Evolutionary conservation across 2,888 invertebrate species (phyloP), one percentile per base, ranked within the genome.

Genomic region (Pelosia muscerda): DNA sequence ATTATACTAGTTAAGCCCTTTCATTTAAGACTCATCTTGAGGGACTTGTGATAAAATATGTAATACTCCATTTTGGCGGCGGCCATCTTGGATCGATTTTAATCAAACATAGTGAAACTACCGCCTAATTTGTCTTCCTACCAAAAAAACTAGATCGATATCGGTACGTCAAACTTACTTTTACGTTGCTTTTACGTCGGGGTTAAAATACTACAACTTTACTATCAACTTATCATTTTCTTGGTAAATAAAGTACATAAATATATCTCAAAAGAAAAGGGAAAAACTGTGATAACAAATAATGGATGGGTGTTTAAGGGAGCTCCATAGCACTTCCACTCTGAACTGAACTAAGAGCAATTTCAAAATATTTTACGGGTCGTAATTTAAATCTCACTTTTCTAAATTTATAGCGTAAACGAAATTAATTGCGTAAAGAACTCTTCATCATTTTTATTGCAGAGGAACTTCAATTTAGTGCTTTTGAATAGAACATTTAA

Each of bases 361-460:
- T 54, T 54, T 23, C 23, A 0, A 54, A 62, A 26, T 22, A 62
- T 59, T 72, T 72, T 61, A 72, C 31, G 59, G 63, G 25, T 63
- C 23, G 55, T 56, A 56, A 71, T 66, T 56, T 6, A 49, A 66
- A 68, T 57, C 55, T 19, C 61, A 63, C 38, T 42, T 68, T 63
- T 54, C 23, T 53, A 60, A 63, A 62, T 65, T 67, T 64, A 55
- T 54, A 62, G 34, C 26, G 58, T 68, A 60, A 42, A 56, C 38
- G 28, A 64, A 71, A 75, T 68, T 74, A 69, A 71, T 69, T 63
- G 62, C 59, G n/a, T 73, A 68, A 66, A 63, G 68, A 61, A 25
- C 58, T 70, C 62, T 79, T 71, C 49, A 73, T 77, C 70, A 78
- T 74, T 77, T 82, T 82, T 71, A 78, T 73, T 31, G 69, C 1